Evolutionary conservation across 2,113 vertebrate genomes (phyloP).

Genomic region (Labeo catla): DNA sequence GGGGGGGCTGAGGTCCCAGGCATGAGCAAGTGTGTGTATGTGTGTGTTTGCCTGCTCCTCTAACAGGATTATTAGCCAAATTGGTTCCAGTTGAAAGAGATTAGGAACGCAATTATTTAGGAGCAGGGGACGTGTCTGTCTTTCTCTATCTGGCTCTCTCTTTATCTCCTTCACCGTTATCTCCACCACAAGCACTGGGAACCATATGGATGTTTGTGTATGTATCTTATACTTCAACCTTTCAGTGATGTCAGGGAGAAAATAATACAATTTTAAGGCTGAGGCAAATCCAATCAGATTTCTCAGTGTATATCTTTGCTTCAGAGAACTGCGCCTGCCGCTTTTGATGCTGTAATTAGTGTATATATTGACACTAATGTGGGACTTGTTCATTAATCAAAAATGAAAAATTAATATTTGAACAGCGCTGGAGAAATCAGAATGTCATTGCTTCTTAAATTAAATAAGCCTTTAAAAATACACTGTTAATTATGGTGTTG

Average conservation of each 20-base stretch:
- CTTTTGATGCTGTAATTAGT: conserved; percentile 33
- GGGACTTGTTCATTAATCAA: conserved; percentile 1
- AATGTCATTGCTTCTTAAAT: not conserved
- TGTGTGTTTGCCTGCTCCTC: conserved; percentile 44
- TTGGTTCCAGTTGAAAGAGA: conserved; percentile 61
- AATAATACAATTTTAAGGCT: conserved; percentile 42
- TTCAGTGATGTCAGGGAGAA: conserved; percentile 40
- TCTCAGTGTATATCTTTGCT: conserved; percentile 24
- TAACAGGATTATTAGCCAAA: conserved; percentile 59
- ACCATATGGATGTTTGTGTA: conserved; percentile 25
- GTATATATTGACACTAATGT: conserved; percentile 30
- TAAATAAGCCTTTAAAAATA: not conserved
- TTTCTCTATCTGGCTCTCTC: conserved; percentile 3
- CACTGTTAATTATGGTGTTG: not conserved
- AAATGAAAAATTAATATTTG: conserved; percentile 13
- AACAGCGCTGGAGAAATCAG: not conserved
- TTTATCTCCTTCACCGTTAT: conserved; percentile 27
- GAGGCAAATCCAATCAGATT: conserved; percentile 24
- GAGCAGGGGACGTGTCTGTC: conserved; percentile 36
- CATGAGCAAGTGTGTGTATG: conserved; percentile 6
- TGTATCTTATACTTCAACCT: conserved; percentile 30
- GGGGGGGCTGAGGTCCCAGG: not conserved
- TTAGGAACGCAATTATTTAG: conserved; percentile 55
- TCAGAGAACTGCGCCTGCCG: not conserved
- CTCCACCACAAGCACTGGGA: conserved; percentile 19